A percentile compares a stretch with the other conserved stretches of the same genome.
Conservation (phyloP, 37 sponge, comb jelly and placozoan genomes). For the Beroe ovata region DNA sequence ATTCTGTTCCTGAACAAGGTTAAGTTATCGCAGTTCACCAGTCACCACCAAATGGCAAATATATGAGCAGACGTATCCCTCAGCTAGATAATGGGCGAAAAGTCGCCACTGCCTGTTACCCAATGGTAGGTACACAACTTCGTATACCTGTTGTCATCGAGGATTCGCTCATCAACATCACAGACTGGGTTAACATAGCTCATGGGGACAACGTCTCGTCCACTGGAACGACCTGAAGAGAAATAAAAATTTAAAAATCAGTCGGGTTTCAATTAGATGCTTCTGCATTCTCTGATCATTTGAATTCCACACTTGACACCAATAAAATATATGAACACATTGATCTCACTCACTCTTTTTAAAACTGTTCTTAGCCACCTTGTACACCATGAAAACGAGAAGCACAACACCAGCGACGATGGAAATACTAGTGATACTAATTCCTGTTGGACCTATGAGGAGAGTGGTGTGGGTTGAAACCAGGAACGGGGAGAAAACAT, state of each 20-base stretch:
- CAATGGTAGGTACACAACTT: too few species aligned
- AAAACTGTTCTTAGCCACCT: background rate
- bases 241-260: too few species aligned
- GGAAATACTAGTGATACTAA: background rate
- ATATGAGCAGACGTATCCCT: background rate
- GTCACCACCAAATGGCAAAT: background rate
- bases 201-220: background rate
- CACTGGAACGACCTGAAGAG: too few species aligned
- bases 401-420: background rate
- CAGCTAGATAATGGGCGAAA: too few species aligned
- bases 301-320: too few species aligned
- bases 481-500: background rate
- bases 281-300: too few species aligned
- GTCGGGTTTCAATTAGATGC: too few species aligned
- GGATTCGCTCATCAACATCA: background rate
- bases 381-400: background rate
- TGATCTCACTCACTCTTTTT: too few species aligned
- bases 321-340: too few species aligned
- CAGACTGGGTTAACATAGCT: background rate
- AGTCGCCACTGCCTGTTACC: too few species aligned
- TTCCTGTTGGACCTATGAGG: slow-evolving; percentile 10
- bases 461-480: background rate
- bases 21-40: background rate
- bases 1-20: slow-evolving; percentile 8
- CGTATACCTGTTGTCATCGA: background rate